Evolutionary conservation across 2,888 invertebrate genomes (phyloP).

Genomic region (Augiades crinisus): DNA sequence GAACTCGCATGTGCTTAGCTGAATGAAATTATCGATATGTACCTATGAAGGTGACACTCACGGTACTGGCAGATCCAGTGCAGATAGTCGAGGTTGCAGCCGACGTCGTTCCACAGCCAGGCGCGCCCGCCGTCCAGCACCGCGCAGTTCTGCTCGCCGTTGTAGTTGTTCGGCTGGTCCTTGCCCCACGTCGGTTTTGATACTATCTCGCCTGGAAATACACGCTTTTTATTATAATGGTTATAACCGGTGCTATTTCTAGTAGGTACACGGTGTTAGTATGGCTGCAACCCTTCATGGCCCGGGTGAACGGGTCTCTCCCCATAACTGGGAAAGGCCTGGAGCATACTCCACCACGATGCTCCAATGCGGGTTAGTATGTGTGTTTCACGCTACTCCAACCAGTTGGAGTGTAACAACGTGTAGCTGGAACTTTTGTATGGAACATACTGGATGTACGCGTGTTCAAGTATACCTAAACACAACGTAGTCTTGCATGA

Average conservation of each 20-base stretch:
- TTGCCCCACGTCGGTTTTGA: conserved; percentile 94
- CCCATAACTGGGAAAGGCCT: no score
- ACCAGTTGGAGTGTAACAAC: no score
- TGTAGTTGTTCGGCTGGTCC: conserved; percentile 97
- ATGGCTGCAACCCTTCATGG: no score
- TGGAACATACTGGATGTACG: no score
- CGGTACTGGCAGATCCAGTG: conserved; percentile 97
- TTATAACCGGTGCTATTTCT: neutral
- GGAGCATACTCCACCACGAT: no score
- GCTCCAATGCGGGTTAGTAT: no score
- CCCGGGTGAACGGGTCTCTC: no score
- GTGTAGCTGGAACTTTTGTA: no score
- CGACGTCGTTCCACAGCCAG: conserved; percentile 97
- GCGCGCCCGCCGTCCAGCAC: conserved; percentile 94
- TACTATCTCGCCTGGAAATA: conserved; percentile 86
- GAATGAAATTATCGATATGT: conserved; percentile 66
- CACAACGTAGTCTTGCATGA: no score
- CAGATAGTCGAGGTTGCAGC: conserved; percentile 95
- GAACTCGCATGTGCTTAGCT: conserved; percentile 45
- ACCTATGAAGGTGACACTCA: conserved; percentile 83
- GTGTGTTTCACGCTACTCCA: no score
- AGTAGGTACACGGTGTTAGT: no score
- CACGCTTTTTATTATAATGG: neutral
- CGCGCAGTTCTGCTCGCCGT: conserved; percentile 97
- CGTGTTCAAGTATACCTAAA: no score